phyloP scores from a whole-genome alignment of 1,140 invertebrate species.

The Eumaeus atala region DNA sequence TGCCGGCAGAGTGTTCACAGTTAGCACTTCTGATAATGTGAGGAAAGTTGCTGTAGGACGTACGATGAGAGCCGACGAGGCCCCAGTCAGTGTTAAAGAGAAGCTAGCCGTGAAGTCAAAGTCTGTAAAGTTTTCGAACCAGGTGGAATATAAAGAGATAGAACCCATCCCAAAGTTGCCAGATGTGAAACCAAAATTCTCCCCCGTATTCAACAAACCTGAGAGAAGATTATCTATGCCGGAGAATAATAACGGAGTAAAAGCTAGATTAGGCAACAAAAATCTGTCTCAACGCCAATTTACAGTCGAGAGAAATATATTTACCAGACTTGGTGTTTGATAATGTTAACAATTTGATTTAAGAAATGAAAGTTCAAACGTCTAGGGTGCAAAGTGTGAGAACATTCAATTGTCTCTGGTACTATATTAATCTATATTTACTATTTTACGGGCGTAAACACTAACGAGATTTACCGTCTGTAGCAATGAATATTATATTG shows the following conservation, averaged over 20 bases:
- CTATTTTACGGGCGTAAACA: too few relatives aligned
- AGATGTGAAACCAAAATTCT: slow-evolving; percentile 29
- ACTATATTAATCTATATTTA: too few relatives aligned
- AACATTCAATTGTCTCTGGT: too few relatives aligned
- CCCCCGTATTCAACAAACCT: slow-evolving; percentile 56
- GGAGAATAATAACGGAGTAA: slow-evolving; percentile 35
- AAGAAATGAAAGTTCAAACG: neutral
- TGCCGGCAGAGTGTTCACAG: slow-evolving; percentile 52
- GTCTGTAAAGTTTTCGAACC: slow-evolving; percentile 67
- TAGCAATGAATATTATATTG: too few relatives aligned
- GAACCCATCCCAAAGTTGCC: slow-evolving; percentile 33
- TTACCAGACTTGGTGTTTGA: slow-evolving; percentile 56
- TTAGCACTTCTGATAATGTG: slow-evolving; percentile 45
- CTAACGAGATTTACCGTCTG: too few relatives aligned
- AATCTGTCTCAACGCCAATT: neutral
- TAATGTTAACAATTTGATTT: neutral
- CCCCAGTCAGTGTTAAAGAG: slow-evolving; percentile 56
- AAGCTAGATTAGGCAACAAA: slow-evolving; percentile 48
- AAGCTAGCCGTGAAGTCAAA: slow-evolving; percentile 58
- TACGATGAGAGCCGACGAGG: slow-evolving; percentile 67
- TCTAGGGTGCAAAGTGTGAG: neutral
- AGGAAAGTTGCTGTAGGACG: slow-evolving; percentile 45
- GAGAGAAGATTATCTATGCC: slow-evolving; percentile 60
- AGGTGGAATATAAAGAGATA: slow-evolving; percentile 68
- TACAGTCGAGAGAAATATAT: slow-evolving; percentile 24